Evolutionary conservation across 2,113 vertebrate genomes (phyloP), one percentile per base, ranked within the genome.

Genomic region (Pipa parva): DNA sequence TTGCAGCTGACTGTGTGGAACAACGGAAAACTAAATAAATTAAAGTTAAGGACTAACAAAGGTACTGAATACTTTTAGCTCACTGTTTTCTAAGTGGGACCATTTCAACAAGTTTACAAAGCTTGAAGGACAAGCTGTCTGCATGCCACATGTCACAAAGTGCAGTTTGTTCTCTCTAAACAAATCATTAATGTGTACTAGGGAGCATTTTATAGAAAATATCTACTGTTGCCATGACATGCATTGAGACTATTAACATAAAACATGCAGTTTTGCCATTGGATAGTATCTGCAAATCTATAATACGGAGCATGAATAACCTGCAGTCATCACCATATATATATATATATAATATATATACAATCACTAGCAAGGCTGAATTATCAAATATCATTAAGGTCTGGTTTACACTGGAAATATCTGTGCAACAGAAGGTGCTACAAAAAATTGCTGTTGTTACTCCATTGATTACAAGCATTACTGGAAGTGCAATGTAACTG

Each of bases 191-290:
- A 78, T 8, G 64, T 81, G 83, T 76, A 82, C 77, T 80, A 76
- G 77, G 77, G 73, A 82, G 84, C 87, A 84, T 85, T 88, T 87
- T 85, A 87, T 70, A 73, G 81, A 81, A 80, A 78, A 78, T 84
- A 80, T 11, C 84, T 55, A 1, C 69, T 75, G 83, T 88, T 88
- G 79, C 87, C 79, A 87, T 86, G 83, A 88, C 86, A 24, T 63
- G 13, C 54, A 52, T 49, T 75, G 77, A 73, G 9, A 73, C 73
- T n/a, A 51, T 50, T 1, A 73, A 73, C 77, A 80, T 83, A 83
- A 84, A 87, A 85, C 84, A 82, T 74, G 76, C 5, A 36, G 3
- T 36, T 4, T 36, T 36, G 15, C 15, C n/a, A n/a, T n/a, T n/a
- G n/a, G n/a, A n/a, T n/a, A 11, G 15, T 36, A 36, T 7, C 15